Evolutionary conservation across 2,113 vertebrate species (phyloP).

Genomic region (Panthera tigris): DNA sequence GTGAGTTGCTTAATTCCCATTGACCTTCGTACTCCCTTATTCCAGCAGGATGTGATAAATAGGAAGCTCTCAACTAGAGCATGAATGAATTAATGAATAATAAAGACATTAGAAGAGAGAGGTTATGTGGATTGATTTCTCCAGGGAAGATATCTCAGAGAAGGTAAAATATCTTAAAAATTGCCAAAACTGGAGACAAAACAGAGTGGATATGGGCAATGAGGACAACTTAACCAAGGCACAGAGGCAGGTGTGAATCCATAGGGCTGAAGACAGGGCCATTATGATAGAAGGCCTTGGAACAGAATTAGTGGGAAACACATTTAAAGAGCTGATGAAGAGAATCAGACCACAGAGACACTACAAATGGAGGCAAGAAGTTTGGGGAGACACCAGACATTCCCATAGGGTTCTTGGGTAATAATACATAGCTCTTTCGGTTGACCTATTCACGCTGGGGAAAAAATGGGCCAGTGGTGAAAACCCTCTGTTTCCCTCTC

Average conservation of each 20-base stretch:
- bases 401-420: background rate
- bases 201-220: background rate
- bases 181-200: background rate
- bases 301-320: background rate
- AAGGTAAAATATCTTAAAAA: background rate
- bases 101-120: background rate
- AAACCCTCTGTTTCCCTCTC: background rate
- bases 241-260: background rate
- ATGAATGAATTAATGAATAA: background rate
- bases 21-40: background rate
- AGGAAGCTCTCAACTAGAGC: background rate
- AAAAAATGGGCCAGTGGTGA: background rate
- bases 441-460: background rate
- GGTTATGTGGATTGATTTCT: background rate
- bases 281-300: background rate
- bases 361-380: background rate
- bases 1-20: background rate
- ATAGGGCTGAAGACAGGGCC: background rate
- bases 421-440: background rate
- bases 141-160: background rate
- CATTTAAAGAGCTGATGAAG: background rate
- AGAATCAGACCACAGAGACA: background rate
- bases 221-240: background rate
- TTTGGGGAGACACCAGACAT: background rate
- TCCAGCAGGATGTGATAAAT: background rate